Percentiles rank a stretch among this genome's conserved stretches.
Conservation (phyloP, 2,888 invertebrate species). For the Bombylius major region DNA sequence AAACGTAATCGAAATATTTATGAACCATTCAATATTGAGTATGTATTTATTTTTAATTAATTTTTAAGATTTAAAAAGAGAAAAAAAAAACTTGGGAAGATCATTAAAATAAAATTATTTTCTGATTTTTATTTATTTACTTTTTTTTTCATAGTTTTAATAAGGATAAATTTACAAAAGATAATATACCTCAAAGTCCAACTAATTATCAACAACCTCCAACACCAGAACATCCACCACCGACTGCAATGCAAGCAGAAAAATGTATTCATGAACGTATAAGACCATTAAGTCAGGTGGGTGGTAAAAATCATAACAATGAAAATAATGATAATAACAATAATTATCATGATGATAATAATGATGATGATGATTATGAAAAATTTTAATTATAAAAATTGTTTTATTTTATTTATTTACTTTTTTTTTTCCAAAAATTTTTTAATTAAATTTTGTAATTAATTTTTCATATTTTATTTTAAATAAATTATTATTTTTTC, state of each 20-base stretch:
- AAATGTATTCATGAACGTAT: constrained; percentile 82
- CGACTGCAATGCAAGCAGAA: constrained; percentile 78
- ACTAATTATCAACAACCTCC: constrained; percentile 85
- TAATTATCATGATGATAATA: no score
- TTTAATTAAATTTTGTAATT: no score
- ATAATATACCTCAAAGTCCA: constrained; percentile 59
- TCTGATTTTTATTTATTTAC: background rate
- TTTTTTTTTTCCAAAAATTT: no score
- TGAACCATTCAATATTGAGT: constrained; percentile 15
- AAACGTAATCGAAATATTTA: constrained; percentile 32
- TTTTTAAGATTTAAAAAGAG: background rate
- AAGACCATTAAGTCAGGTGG: constrained; percentile 79
- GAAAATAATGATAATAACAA: no score
- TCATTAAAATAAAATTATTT: background rate
- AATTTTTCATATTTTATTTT: no score
- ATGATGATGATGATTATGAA: no score
- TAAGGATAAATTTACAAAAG: constrained; percentile 22
- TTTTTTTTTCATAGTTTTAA: constrained; percentile 3
- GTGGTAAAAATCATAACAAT: constrained; percentile 26
- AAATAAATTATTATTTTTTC: no score
- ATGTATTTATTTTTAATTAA: constrained; percentile 3
- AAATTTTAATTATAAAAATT: no score
- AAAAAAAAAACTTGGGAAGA: background rate
- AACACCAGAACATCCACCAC: constrained; percentile 89
- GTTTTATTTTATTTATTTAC: no score